Percentiles rank a stretch among this genome's conserved stretches.
phyloP scores from a whole-genome alignment of 1,140 invertebrate genomes.

The Hestina assimilis region DNA sequence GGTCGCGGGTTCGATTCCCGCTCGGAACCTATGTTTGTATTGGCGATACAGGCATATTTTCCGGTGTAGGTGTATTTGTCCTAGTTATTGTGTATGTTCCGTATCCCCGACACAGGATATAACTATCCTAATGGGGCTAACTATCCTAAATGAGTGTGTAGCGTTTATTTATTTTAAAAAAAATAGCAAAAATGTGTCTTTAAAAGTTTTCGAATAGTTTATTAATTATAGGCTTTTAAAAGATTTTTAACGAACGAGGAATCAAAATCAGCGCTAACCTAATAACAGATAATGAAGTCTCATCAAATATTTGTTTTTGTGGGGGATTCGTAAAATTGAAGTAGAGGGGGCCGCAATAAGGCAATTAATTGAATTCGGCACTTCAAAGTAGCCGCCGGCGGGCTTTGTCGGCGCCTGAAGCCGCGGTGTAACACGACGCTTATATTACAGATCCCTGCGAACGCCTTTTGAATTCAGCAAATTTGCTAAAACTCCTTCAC shows the following conservation, averaged over 20 bases:
- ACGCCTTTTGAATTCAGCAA: conserved; percentile 22
- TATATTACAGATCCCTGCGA: conserved; percentile 46
- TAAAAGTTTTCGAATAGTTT: too few species aligned
- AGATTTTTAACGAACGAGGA: conserved; percentile 15
- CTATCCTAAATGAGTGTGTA: too few species aligned
- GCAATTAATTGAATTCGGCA: conserved; percentile 77
- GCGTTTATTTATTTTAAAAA: too few species aligned
- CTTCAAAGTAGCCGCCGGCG: conserved; percentile 64
- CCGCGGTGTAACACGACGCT: conserved; percentile 56
- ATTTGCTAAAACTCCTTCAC: conserved; percentile 47
- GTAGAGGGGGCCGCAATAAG: conserved; percentile 58
- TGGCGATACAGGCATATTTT: too few species aligned
- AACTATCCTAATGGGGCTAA: too few species aligned
- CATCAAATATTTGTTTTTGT: conserved; percentile 74
- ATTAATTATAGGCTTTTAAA: too few species aligned
- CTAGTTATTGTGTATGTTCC: too few species aligned
- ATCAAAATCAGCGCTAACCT: conserved; percentile 43
- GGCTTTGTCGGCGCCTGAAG: conserved; percentile 67
- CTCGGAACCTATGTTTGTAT: too few species aligned
- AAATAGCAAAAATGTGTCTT: too few species aligned
- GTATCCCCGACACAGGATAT: too few species aligned
- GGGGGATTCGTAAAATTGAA: conserved; percentile 59
- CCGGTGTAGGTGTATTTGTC: too few species aligned
- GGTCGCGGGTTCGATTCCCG: too few species aligned
- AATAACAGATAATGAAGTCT: conserved; percentile 70